Evolutionary conservation across 2,797 vertebrate species (phyloP).

Genomic region (Gymnodraco acuticeps): DNA sequence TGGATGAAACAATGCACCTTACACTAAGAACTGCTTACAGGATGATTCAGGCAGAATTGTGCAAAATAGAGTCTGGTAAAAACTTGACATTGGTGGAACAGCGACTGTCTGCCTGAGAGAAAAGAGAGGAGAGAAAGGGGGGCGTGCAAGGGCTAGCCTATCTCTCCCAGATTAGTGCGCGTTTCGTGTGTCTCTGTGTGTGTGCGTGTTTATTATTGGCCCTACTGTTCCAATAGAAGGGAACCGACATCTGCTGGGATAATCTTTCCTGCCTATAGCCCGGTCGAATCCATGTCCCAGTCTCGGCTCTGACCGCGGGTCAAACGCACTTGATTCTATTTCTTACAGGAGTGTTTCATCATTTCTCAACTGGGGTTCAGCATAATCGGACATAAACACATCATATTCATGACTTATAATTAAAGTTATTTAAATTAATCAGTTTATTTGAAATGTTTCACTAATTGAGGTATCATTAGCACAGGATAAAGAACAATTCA

Average conservation of each 20-base stretch:
- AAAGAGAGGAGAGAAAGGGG: conserved; percentile 58
- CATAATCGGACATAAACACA: conserved; percentile 41
- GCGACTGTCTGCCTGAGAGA: conserved; percentile 60
- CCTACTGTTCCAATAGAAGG: conserved; percentile 74
- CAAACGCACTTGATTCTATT: conserved; percentile 58
- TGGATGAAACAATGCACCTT: conserved; percentile 38
- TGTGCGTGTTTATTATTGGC: conserved; percentile 78
- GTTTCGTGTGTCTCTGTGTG: conserved; percentile 38
- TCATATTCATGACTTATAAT: not conserved
- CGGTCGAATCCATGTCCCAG: conserved; percentile 76
- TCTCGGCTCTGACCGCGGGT: conserved; percentile 62
- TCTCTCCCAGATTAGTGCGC: conserved; percentile 72
- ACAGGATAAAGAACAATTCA: not conserved
- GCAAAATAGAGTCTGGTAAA: conserved; percentile 33
- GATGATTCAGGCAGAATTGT: conserved; percentile 31
- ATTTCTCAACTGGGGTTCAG: conserved; percentile 30
- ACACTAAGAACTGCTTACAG: conserved; percentile 22
- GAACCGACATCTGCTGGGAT: conserved; percentile 80
- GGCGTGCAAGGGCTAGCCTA: conserved; percentile 62
- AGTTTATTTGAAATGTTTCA: not conserved
- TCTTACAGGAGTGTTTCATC: conserved; percentile 45
- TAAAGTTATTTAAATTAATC: too few species aligned
- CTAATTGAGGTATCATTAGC: not conserved
- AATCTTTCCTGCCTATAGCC: conserved; percentile 77
- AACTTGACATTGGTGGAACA: conserved; percentile 68